Evolutionary conservation across 2,113 vertebrate species (phyloP).

Genomic region (Galbula dea): DNA sequence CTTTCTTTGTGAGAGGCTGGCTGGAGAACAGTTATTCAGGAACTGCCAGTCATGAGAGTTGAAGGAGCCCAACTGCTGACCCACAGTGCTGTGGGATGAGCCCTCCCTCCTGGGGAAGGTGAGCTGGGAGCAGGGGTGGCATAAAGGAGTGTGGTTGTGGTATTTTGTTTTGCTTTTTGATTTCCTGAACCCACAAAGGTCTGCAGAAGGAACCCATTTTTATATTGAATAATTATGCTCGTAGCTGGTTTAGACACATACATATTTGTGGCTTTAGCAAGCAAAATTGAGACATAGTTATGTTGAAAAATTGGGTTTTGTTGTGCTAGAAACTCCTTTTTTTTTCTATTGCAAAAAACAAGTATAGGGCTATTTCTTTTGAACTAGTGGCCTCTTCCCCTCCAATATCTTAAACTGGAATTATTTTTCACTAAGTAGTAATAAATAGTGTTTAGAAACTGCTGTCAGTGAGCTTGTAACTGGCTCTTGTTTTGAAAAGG

Average conservation of each 20-base stretch:
- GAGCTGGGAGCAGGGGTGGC: not conserved
- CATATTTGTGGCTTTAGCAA: not conserved
- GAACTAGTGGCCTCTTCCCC: not conserved
- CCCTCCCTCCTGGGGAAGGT: not conserved
- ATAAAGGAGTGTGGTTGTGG: rapidly evolving
- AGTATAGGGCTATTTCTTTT: not conserved
- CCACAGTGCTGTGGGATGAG: rapidly evolving
- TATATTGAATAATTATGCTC: not conserved
- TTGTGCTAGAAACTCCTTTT: not conserved
- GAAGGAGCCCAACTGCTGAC: not conserved
- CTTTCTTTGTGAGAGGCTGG: not conserved
- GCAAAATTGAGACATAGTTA: not conserved
- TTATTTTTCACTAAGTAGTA: not conserved
- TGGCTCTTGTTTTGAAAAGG: not conserved
- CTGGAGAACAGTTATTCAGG: not conserved
- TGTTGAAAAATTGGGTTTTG: not conserved
- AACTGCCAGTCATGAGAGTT: rapidly evolving
- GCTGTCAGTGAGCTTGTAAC: not conserved
- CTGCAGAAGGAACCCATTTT: not conserved
- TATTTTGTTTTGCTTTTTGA: rapidly evolving
- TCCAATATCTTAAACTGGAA: not conserved
- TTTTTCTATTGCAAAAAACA: not conserved
- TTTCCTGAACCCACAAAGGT: not conserved
- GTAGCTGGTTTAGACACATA: not conserved
- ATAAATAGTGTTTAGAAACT: not conserved